Conservation (phyloP, 2,113 vertebrate species). For the Cinclus cinclus region DNA sequence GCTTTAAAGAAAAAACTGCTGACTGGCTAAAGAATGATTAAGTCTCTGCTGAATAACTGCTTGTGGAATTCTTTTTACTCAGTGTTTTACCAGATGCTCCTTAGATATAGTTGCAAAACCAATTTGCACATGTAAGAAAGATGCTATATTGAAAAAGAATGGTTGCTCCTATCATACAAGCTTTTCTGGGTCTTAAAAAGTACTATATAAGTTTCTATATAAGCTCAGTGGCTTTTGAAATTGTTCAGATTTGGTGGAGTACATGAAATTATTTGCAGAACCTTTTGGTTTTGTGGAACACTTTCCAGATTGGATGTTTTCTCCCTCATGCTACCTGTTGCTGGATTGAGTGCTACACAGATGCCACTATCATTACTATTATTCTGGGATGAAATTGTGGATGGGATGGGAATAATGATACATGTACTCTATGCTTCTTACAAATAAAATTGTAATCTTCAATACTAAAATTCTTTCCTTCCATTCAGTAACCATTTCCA, state of each 20-base stretch:
- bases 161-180: not conserved
- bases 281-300: not conserved
- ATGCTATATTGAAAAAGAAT: not conserved
- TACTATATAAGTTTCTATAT: not conserved
- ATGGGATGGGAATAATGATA: not conserved
- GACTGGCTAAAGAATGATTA: not conserved
- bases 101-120: not conserved
- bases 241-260: not conserved
- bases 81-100: not conserved
- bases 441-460: not conserved
- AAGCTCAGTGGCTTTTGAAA: not conserved
- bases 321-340: not conserved
- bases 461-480: not conserved
- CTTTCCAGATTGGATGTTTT: not conserved
- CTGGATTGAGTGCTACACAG: no score
- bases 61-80: not conserved
- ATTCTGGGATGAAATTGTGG: not conserved
- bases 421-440: not conserved
- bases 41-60: not conserved
- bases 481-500: not conserved
- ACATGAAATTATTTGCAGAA: not conserved
- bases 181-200: not conserved
- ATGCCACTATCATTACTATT: not conserved
- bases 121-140: not conserved
- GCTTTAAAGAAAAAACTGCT: not conserved